Percentiles rank a stretch among this genome's conserved stretches.
Evolutionary conservation across 2,113 vertebrate species (phyloP).

Genomic region (Upupa epops): DNA sequence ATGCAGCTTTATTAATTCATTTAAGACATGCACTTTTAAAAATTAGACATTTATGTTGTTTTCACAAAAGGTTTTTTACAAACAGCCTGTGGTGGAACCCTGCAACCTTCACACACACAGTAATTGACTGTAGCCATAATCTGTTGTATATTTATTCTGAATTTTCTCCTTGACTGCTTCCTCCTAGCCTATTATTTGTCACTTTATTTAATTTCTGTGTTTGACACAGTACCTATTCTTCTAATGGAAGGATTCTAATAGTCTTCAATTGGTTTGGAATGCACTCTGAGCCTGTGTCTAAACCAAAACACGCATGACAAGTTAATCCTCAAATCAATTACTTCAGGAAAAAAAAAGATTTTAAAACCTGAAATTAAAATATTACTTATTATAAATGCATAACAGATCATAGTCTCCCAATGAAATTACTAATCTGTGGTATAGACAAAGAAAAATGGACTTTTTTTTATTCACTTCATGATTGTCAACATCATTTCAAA

Average conservation of each 20-base stretch:
- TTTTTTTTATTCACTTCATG: neutral
- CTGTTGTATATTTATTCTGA: neutral
- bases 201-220: conserved; percentile 31
- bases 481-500: neutral
- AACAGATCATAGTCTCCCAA: neutral
- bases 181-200: conserved; percentile 21
- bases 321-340: neutral
- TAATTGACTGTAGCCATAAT: neutral
- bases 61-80: neutral
- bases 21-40: neutral
- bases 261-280: neutral
- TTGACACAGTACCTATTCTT: conserved; percentile 14
- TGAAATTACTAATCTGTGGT: neutral
- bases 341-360: neutral
- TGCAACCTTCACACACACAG: neutral
- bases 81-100: neutral
- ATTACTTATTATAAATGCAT: neutral
- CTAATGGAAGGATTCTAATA: conserved; percentile 12
- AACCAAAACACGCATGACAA: neutral
- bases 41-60: neutral
- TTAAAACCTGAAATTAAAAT: neutral
- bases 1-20: neutral
- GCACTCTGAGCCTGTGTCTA: neutral
- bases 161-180: conserved; percentile 20
- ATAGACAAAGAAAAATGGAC: neutral